Evolutionary conservation across 2,888 invertebrate species (phyloP).

Genomic region (Sesia bembeciformis): DNA sequence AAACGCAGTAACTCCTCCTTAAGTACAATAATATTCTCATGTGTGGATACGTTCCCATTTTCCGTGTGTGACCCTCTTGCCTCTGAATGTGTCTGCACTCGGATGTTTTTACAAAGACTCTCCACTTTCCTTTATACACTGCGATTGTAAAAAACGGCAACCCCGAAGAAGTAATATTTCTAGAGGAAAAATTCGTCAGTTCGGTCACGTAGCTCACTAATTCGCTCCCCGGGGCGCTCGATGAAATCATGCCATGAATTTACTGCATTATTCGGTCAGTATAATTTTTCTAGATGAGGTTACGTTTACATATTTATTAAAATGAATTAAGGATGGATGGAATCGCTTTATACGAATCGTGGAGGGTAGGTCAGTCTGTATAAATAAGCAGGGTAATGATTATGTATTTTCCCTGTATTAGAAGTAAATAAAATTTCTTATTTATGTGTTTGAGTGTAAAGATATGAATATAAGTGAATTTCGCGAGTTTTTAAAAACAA

Average conservation of each 20-base stretch:
- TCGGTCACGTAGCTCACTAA: slow-evolving; percentile 62
- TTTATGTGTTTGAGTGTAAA: too few species aligned
- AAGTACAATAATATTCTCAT: neutral
- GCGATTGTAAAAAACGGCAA: slow-evolving; percentile 51
- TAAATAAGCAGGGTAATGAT: too few species aligned
- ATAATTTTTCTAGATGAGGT: slow-evolving; percentile 34
- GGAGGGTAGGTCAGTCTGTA: too few species aligned
- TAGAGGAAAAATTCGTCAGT: slow-evolving; percentile 54
- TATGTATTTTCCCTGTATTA: too few species aligned
- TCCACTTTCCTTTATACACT: neutral
- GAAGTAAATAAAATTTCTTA: too few species aligned
- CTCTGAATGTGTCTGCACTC: too few species aligned
- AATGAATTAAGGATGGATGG: slow-evolving; percentile 13
- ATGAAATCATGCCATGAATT: slow-evolving; percentile 56
- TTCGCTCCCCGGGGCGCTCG: slow-evolving; percentile 49
- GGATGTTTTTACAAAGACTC: too few species aligned
- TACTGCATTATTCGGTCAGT: slow-evolving; percentile 48
- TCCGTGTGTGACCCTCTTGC: neutral
- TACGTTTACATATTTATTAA: slow-evolving; percentile 29
- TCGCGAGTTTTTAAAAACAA: too few species aligned
- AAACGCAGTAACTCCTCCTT: too few species aligned
- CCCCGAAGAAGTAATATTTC: slow-evolving; percentile 30
- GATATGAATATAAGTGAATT: too few species aligned
- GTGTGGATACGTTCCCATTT: neutral
- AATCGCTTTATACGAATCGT: too few species aligned